These are phyloP conservation scores for Brachyrhaphis roseni DNA, from an alignment of 2,797 vertebrate genomes.

Conservation along the genomic window DNA sequence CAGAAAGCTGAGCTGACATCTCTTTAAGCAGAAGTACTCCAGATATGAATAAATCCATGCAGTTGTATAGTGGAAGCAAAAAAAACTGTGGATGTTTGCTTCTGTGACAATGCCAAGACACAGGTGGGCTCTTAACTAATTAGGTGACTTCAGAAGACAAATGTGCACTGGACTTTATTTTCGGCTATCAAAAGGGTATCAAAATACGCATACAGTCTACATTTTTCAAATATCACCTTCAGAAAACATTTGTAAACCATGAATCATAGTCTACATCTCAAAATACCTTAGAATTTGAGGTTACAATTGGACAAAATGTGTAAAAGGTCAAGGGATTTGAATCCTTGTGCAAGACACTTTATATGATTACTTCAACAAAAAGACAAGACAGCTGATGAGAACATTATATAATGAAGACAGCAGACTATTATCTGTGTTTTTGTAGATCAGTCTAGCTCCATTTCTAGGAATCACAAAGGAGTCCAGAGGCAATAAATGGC, in stretches of 20 bases:
- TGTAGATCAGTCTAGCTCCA: constrained; percentile 39
- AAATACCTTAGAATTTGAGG: not conserved
- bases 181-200: not conserved
- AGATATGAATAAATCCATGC: no score
- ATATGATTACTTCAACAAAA: not conserved
- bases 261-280: not conserved
- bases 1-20: not conserved
- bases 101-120: not conserved
- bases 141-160: not conserved
- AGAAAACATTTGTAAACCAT: not conserved
- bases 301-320: not conserved
- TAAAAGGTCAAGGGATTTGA: not conserved
- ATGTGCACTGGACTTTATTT: not conserved
- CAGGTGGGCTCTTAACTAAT: not conserved
- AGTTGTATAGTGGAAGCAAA: not conserved
- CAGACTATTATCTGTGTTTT: constrained; percentile 32
- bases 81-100: not conserved
- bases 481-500: constrained; percentile 56
- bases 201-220: not conserved
- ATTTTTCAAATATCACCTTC: not conserved
- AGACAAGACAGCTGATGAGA: not conserved
- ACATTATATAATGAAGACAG: constrained; percentile 8
- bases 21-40: not conserved
- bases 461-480: constrained; percentile 37
- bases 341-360: not conserved